Conservation (phyloP, 2,113 vertebrate species). For the Pyrgilauda ruficollis region DNA sequence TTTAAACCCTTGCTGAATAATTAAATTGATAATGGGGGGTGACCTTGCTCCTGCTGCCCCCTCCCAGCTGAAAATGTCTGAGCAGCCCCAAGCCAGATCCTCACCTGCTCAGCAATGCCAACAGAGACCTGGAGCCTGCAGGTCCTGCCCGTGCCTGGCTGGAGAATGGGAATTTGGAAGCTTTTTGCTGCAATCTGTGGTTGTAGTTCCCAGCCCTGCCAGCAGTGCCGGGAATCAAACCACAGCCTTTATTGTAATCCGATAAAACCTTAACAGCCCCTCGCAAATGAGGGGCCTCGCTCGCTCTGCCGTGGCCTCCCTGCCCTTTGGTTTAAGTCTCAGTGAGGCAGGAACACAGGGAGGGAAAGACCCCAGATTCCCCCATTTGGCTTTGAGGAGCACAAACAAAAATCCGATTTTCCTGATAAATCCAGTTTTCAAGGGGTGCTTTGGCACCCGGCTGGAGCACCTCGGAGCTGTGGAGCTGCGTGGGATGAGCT, state of each 20-base stretch:
- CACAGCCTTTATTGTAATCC: slow-evolving; percentile 72
- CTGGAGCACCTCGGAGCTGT: background rate
- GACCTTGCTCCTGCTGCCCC: background rate
- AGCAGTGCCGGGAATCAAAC: slow-evolving; percentile 72
- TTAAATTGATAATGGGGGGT: background rate
- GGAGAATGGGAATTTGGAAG: slow-evolving; percentile 70
- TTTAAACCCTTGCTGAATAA: background rate
- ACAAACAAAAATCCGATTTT: slow-evolving; percentile 1
- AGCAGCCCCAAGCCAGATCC: background rate
- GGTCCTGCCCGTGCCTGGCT: slow-evolving; percentile 29
- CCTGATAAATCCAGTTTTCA: background rate
- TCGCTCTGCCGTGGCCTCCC: slow-evolving; percentile 67
- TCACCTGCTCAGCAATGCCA: background rate
- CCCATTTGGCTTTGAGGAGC: slow-evolving; percentile 1
- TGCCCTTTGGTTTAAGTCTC: slow-evolving; percentile 23
- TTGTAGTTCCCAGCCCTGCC: slow-evolving; percentile 68
- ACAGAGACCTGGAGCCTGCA: slow-evolving; percentile 2
- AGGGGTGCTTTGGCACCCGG: background rate
- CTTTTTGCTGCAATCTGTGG: slow-evolving; percentile 73
- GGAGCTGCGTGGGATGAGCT: background rate
- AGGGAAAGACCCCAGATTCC: slow-evolving; percentile 12
- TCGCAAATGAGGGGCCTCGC: slow-evolving; percentile 68
- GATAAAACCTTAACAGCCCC: slow-evolving; percentile 73
- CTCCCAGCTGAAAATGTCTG: background rate
- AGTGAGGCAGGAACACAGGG: background rate